Percentiles rank a stretch among this genome's conserved stretches.
Conservation (phyloP, 2,888 invertebrate species). For the Muschampia plurimacula region DNA sequence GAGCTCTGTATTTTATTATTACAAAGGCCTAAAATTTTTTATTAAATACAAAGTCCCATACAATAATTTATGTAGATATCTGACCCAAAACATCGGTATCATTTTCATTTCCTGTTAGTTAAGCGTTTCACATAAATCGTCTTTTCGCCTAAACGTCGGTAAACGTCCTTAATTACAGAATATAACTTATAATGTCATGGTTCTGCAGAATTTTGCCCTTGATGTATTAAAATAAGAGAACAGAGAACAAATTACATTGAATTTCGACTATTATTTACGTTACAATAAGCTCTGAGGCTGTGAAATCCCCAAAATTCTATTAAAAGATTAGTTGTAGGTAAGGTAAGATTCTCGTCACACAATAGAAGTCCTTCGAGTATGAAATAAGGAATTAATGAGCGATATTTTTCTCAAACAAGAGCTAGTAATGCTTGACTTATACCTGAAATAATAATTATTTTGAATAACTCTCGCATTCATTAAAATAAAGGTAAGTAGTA, state of each 20-base stretch:
- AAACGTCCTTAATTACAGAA: background rate
- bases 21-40: too few relatives aligned
- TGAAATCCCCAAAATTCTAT: background rate
- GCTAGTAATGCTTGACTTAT: too few relatives aligned
- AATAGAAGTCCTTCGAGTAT: too few relatives aligned
- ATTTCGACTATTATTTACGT: background rate
- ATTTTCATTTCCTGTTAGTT: conserved; percentile 19
- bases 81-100: conserved; percentile 18
- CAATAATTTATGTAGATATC: conserved; percentile 1
- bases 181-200: background rate
- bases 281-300: background rate
- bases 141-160: conserved; percentile 14
- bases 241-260: background rate
- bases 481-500: too few relatives aligned
- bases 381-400: too few relatives aligned
- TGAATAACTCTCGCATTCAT: too few relatives aligned
- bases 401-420: too few relatives aligned
- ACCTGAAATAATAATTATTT: too few relatives aligned
- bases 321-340: too few relatives aligned
- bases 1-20: too few relatives aligned
- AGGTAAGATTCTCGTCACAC: too few relatives aligned
- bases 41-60: background rate
- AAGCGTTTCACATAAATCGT: conserved; percentile 21
- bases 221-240: too few relatives aligned
- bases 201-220: background rate